Conservation (phyloP, 2,888 invertebrate species). For the Erebia palarica region DNA sequence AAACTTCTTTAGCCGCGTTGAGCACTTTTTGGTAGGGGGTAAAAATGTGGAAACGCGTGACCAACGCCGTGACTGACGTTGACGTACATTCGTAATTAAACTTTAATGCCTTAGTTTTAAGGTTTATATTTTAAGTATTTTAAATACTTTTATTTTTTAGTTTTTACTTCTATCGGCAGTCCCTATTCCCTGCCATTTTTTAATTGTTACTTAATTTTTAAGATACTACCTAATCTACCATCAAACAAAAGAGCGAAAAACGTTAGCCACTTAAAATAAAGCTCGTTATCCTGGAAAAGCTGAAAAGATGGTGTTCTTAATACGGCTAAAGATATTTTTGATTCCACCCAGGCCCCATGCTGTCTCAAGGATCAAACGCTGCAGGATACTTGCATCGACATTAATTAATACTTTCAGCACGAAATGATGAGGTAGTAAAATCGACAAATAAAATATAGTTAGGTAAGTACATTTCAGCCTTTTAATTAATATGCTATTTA, state of each 20-base stretch:
- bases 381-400: constrained; percentile 54
- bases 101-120: no score
- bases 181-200: no score
- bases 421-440: constrained; percentile 53
- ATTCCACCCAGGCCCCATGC: constrained; percentile 52
- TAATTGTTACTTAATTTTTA: no score
- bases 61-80: no score
- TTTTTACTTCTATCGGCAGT: no score
- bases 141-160: no score
- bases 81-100: no score
- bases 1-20: no score
- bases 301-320: constrained; percentile 47
- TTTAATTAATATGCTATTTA: background rate
- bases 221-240: no score
- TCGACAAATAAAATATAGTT: background rate
- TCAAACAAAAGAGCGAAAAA: background rate
- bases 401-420: constrained; percentile 59
- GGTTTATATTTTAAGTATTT: no score
- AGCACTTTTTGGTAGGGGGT: no score
- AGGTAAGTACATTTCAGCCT: background rate
- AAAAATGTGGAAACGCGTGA: no score
- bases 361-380: constrained; percentile 55
- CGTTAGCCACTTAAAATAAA: background rate
- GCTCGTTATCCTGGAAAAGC: constrained; percentile 18
- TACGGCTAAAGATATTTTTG: constrained; percentile 49